Percentiles rank a stretch among this genome's conserved stretches.
Conservation (phyloP, 2,888 invertebrate genomes). For the Catocala nupta region DNA sequence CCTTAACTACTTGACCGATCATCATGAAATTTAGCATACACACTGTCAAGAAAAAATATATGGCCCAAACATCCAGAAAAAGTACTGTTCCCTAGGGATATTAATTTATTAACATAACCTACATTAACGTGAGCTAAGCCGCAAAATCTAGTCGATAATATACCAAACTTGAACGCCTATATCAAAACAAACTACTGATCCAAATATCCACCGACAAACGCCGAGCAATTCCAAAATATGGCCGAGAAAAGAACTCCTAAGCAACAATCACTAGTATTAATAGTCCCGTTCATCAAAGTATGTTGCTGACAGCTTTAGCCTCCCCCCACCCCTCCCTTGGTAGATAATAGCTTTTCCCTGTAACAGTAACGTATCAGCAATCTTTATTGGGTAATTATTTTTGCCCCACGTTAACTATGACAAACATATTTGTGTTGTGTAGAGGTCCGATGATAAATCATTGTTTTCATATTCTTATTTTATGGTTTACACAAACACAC, state of each 20-base stretch:
- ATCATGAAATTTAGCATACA: no score
- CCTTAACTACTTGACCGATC: no score
- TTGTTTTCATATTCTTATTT: constrained; percentile 21
- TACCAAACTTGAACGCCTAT: no score
- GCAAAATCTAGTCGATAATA: no score
- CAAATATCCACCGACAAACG: background rate
- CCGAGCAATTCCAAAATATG: constrained; percentile 8
- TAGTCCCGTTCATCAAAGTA: constrained; percentile 48
- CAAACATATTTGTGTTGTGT: constrained; percentile 62
- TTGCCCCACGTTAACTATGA: constrained; percentile 54
- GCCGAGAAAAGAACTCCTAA: constrained; percentile 14
- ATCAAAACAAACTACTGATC: no score
- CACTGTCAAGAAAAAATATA: no score
- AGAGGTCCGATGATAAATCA: constrained; percentile 23
- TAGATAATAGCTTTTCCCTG: constrained; percentile 63
- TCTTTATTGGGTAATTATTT: constrained; percentile 70
- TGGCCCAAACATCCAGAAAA: no score
- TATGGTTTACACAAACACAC: background rate
- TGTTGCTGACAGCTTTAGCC: constrained; percentile 42
- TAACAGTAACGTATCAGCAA: constrained; percentile 59
- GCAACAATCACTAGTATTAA: constrained; percentile 48
- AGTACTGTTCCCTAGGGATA: no score
- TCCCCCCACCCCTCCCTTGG: constrained; percentile 24
- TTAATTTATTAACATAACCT: no score
- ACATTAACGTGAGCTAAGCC: no score